Evolutionary conservation across 2,797 vertebrate genomes (phyloP), one percentile per base, ranked within the genome.

Genomic region (Girardinus metallicus): DNA sequence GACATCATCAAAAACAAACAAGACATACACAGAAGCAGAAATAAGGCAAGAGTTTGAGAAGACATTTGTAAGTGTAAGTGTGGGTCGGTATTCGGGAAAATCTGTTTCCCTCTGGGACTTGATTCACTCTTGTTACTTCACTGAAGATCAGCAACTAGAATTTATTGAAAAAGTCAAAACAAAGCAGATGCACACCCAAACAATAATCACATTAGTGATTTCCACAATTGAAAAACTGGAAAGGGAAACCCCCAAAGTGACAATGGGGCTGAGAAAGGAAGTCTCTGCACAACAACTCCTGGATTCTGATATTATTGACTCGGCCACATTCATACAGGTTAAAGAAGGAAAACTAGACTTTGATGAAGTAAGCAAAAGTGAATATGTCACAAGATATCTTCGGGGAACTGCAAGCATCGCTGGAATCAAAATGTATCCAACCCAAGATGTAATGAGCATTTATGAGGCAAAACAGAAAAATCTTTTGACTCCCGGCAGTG

Each of bases 81-180:
- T 93, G 1, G 97, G 96, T 0, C 93, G 87, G 23, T 92, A 96
- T 1, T 89, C 46, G 10, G 97, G 96, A 4, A 94, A 95, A 89
- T 94, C 80, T 0, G 86, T 97, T 23, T 97, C 96, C 0, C 73
- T 97, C 0, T 98, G 97, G 98, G 95, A 97, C 44, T 88, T 99
- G 79, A 91, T 99, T 79, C 96, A 98, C 84, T 97, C 97, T 0
- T 93, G 95, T 60, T 97, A 97, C 80, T 96, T 98, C 84, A 95
- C 93, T 0, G 96, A 98, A 80, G 95, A 95, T 3, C 87, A 95
- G 80, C 91, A 93, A 39, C 85, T 96, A 66, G 95, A 96, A 83
- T 85, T 97, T 0, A 93, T 97, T 87, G 96, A 93, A 86, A 88
- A 94, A 78, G 97, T 94, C 80, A 95, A 94, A 83, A 93, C 92